Evolutionary conservation across 2,797 vertebrate genomes (phyloP).

Genomic region (Ibycter americanus): DNA sequence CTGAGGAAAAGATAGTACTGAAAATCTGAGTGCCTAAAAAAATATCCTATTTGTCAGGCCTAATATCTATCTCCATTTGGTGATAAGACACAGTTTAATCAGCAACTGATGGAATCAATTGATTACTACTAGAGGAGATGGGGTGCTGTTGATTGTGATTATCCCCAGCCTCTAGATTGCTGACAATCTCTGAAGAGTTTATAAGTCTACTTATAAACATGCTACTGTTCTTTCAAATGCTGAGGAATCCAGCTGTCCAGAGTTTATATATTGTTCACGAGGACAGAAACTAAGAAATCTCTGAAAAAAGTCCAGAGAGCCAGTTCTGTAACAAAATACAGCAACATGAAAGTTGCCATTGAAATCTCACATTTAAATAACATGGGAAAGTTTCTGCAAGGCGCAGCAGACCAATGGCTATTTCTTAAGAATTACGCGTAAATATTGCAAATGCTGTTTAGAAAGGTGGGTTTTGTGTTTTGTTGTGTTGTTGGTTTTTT

Average conservation of each 20-base stretch:
- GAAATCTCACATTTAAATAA: not conserved
- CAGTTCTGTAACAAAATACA: not conserved
- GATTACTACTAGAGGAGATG: not conserved
- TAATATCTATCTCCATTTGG: not conserved
- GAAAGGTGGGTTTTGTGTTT: not conserved
- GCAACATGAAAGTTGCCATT: not conserved
- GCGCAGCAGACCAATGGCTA: not conserved
- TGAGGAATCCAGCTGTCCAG: not conserved
- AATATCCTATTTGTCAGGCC: not conserved
- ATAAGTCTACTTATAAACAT: not conserved
- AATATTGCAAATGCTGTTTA: not conserved
- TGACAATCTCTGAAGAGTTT: not conserved
- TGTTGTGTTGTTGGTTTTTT: too few species aligned
- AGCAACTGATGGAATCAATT: not conserved
- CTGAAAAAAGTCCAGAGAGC: not conserved
- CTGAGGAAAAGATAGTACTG: not conserved
- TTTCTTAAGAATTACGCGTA: not conserved
- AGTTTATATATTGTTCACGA: not conserved
- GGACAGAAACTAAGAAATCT: not conserved
- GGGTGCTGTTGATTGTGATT: not conserved
- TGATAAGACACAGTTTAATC: not conserved
- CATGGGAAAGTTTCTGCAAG: not conserved
- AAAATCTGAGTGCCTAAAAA: not conserved
- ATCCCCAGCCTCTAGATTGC: not conserved
- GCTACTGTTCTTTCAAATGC: not conserved